These are phyloP conservation scores for Dryobotodes eremita DNA, from an alignment of 2,888 invertebrate genomes.

Conservation along the genomic window DNA sequence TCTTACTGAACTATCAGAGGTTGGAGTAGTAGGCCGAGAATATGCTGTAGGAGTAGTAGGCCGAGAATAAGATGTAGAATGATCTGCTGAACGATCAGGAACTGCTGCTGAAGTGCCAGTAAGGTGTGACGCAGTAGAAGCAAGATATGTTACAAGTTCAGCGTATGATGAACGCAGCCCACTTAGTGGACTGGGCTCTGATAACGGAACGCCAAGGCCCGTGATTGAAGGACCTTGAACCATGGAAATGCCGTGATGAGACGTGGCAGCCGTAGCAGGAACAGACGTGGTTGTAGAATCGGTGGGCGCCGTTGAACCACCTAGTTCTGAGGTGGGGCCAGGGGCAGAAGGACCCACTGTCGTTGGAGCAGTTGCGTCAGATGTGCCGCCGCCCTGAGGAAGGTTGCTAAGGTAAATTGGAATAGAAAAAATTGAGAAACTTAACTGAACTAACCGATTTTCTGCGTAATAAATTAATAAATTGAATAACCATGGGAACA, in stretches of 20 bases:
- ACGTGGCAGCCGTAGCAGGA: background rate
- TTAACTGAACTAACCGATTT: background rate
- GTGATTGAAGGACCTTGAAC: slow-evolving; percentile 33
- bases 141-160: background rate
- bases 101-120: background rate
- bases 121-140: background rate
- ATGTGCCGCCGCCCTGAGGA: slow-evolving; percentile 6
- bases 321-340: background rate
- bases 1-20: background rate
- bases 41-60: background rate
- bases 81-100: no score
- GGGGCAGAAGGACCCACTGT: background rate
- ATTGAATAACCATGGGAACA: background rate
- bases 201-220: background rate
- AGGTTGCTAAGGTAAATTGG: background rate
- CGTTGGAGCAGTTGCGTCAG: background rate
- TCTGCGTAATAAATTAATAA: no score
- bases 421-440: background rate
- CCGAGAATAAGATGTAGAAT: no score
- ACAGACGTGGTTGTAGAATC: background rate
- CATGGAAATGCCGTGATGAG: slow-evolving; percentile 26
- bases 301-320: background rate
- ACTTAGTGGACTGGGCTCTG: background rate
- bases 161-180: background rate
- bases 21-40: background rate